Evolutionary conservation across 2,113 vertebrate genomes (phyloP).

Genomic region (Bufo bufo): DNA sequence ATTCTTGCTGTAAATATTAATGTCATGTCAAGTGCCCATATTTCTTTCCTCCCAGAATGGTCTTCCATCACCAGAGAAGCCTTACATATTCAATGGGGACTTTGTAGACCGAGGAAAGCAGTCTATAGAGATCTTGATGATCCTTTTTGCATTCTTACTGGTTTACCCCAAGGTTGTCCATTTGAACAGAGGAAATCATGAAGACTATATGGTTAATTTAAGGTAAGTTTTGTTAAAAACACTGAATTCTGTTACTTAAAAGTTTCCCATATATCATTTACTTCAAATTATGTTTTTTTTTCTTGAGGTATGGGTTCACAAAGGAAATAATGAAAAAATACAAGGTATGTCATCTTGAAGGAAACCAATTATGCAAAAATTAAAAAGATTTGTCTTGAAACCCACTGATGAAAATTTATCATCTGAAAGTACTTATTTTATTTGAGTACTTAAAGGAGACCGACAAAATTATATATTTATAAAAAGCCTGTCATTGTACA

Average conservation of each 20-base stretch:
- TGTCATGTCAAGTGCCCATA: too few relatives aligned
- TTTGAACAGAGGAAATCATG: constrained; percentile 91
- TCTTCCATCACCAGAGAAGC: constrained; percentile 85
- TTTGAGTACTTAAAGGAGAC: not conserved
- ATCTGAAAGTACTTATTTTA: not conserved
- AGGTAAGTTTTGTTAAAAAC: constrained; percentile 70
- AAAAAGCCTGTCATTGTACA: too few relatives aligned
- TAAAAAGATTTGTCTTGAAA: too few relatives aligned
- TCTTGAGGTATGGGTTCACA: constrained; percentile 86
- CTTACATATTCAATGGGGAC: constrained; percentile 91
- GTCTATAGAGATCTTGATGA: constrained; percentile 88
- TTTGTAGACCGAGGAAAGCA: constrained; percentile 91
- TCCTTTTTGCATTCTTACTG: constrained; percentile 88
- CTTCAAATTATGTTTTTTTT: constrained; percentile 51
- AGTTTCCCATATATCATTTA: not conserved
- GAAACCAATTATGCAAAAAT: too few relatives aligned
- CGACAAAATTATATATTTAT: too few relatives aligned
- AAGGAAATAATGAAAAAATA: constrained; percentile 93
- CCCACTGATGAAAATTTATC: not conserved
- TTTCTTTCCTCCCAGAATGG: constrained; percentile 78
- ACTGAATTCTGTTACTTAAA: too few relatives aligned
- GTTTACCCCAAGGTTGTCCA: constrained; percentile 89
- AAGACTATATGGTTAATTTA: constrained; percentile 90
- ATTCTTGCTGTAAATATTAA: too few relatives aligned
- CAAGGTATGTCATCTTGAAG: constrained; percentile 71